phyloP scores from a whole-genome alignment of 2,888 invertebrate genomes.

The Ethmia dodecea region DNA sequence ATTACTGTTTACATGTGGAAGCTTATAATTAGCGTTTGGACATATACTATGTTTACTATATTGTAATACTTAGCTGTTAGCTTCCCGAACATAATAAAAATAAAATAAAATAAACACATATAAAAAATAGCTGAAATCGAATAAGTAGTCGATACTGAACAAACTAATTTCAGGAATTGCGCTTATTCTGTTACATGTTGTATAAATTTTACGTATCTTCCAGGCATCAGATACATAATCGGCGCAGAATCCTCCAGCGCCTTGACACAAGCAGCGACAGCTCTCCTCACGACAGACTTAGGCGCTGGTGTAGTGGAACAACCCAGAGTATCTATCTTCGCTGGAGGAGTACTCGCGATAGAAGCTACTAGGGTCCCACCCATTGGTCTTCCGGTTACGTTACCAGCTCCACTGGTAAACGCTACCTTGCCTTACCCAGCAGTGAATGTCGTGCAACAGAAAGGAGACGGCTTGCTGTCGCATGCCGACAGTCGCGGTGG shows the following conservation, averaged over 20 bases:
- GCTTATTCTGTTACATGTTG: no score
- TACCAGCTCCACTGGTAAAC: constrained; percentile 23
- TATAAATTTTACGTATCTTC: background rate
- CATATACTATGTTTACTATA: no score
- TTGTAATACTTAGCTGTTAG: no score
- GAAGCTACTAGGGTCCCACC: constrained; percentile 17
- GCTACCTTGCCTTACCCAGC: constrained; percentile 70
- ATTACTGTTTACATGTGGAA: no score
- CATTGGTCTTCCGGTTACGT: constrained; percentile 22
- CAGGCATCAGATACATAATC: constrained; percentile 57
- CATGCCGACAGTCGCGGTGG: constrained; percentile 86
- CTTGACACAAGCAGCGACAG: constrained; percentile 20
- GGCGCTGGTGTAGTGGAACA: constrained; percentile 29
- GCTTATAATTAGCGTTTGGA: no score
- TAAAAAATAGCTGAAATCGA: no score
- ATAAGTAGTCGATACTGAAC: no score
- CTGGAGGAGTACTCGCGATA: constrained; percentile 25
- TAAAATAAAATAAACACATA: no score
- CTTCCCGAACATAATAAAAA: no score
- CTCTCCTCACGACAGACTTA: constrained; percentile 11
- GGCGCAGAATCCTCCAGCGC: constrained; percentile 50
- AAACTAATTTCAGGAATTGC: no score
- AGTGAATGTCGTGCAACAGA: constrained; percentile 82
- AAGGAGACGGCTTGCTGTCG: constrained; percentile 79
- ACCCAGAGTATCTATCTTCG: constrained; percentile 27